Evolutionary conservation across 1,140 invertebrate genomes (phyloP).

Genomic region (Eumeta japonica): DNA sequence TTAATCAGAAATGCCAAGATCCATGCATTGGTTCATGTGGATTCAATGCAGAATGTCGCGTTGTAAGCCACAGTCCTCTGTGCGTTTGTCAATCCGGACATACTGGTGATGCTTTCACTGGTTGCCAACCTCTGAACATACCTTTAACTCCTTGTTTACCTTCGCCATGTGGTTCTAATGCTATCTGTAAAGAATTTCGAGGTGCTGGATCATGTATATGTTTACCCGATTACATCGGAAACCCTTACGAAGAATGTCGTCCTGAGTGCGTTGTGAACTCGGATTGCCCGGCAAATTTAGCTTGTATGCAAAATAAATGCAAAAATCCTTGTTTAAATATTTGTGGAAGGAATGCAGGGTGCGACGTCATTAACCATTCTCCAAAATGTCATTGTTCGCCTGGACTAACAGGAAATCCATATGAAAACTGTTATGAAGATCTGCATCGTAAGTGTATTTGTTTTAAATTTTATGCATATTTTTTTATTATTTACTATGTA

Average conservation of each 20-base stretch:
- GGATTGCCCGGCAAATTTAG: constrained; percentile 62
- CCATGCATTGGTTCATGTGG: constrained; percentile 76
- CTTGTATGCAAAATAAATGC: constrained; percentile 64
- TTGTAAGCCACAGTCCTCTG: constrained; percentile 66
- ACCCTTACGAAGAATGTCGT: constrained; percentile 64
- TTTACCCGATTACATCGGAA: constrained; percentile 63
- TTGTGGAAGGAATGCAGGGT: constrained; percentile 65
- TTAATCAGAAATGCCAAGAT: constrained; percentile 70
- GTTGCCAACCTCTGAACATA: constrained; percentile 53
- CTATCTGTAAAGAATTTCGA: constrained; percentile 61
- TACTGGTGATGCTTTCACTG: constrained; percentile 64
- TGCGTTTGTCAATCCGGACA: constrained; percentile 63
- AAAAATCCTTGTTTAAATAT: constrained; percentile 67
- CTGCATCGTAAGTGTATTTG: constrained; percentile 19
- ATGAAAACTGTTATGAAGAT: constrained; percentile 38
- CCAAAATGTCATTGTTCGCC: constrained; percentile 59
- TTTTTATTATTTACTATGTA: constrained; percentile 1
- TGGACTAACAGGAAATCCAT: constrained; percentile 63
- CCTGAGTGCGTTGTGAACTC: constrained; percentile 65
- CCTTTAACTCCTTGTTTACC: constrained; percentile 61
- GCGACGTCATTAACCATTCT: constrained; percentile 61
- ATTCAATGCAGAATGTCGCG: constrained; percentile 64
- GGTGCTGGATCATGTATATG: constrained; percentile 65
- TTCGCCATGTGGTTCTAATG: constrained; percentile 70
- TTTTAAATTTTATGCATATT: neutral